Evolutionary conservation across 2,888 invertebrate species (phyloP).

Genomic region (Leptopilina drosophilae): DNA sequence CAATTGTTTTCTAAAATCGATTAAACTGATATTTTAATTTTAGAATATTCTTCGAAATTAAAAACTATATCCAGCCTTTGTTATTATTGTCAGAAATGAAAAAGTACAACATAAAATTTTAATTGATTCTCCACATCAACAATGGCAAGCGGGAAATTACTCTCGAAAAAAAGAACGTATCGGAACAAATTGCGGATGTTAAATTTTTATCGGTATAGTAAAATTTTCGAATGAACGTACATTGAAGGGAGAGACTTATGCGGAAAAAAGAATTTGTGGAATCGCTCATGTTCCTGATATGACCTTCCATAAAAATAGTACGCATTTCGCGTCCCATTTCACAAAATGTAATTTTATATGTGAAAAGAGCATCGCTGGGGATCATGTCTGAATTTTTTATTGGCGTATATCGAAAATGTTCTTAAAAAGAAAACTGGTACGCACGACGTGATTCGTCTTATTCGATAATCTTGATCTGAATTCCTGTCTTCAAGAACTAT

Average conservation of each 20-base stretch:
- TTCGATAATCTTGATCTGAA: conserved; percentile 32
- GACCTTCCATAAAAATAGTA: conserved; percentile 20
- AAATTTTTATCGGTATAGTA: not conserved
- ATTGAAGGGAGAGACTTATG: not conserved
- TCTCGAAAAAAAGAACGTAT: too few species aligned
- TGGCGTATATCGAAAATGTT: not conserved
- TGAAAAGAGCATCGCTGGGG: not conserved
- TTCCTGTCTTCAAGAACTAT: not conserved
- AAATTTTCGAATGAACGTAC: not conserved
- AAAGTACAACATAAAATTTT: too few species aligned
- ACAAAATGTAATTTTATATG: conserved; percentile 26
- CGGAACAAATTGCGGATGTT: not conserved
- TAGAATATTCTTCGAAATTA: too few species aligned
- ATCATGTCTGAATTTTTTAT: conserved; percentile 12
- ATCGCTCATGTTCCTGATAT: not conserved
- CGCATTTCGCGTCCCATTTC: conserved; percentile 25
- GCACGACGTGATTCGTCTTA: conserved; percentile 13
- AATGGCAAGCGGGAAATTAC: too few species aligned
- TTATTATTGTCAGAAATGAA: too few species aligned
- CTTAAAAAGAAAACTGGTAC: not conserved
- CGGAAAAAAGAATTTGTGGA: not conserved
- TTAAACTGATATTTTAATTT: too few species aligned
- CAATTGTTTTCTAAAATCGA: too few species aligned
- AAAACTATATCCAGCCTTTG: too few species aligned
- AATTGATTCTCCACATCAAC: too few species aligned